Evolutionary conservation across 2,797 vertebrate species (phyloP).

Genomic region (Merluccius polli): DNA sequence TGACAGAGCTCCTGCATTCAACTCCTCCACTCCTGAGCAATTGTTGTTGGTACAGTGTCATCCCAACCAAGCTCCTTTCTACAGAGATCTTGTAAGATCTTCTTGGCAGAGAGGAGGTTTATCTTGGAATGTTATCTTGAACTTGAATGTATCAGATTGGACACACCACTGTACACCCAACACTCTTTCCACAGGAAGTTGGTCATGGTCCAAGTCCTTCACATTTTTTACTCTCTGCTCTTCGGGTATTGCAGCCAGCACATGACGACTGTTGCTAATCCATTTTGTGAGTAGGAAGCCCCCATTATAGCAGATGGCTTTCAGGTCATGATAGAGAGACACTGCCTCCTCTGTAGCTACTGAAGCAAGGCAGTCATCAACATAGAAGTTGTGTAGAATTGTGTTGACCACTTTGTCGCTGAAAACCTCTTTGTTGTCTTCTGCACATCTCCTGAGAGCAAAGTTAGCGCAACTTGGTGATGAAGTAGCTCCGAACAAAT

Average conservation of each 20-base stretch:
- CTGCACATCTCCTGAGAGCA: neutral
- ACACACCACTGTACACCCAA: conserved; percentile 3
- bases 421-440: neutral
- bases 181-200: neutral
- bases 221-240: neutral
- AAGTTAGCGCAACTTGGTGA: too few species aligned
- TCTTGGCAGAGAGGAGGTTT: neutral
- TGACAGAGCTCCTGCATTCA: too few species aligned
- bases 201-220: neutral
- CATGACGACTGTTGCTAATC: neutral
- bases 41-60: too few species aligned
- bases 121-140: neutral
- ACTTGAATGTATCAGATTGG: neutral
- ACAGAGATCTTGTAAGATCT: too few species aligned
- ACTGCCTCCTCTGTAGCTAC: neutral
- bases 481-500: neutral
- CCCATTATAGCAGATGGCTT: neutral
- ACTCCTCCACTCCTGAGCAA: too few species aligned
- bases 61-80: too few species aligned
- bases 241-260: neutral
- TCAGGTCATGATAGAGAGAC: neutral
- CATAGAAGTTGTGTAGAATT: neutral
- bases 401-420: neutral
- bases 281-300: neutral
- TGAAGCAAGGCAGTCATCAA: neutral